These are phyloP conservation scores for Liopterus haemorrhoidalis DNA, from an alignment of 2,888 invertebrate species.

Conservation along the genomic window DNA sequence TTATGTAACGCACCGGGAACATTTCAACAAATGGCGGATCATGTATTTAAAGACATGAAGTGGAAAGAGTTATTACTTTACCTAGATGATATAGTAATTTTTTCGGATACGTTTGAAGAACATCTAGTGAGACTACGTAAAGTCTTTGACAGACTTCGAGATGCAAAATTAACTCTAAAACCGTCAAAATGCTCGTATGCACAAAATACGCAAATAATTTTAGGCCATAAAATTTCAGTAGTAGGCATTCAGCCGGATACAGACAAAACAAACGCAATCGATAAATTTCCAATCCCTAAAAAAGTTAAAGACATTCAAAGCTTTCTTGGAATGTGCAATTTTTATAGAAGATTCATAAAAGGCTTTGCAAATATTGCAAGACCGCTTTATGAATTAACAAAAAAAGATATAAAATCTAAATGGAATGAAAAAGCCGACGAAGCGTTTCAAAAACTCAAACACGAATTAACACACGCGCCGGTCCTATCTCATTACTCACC, in stretches of 20 bases:
- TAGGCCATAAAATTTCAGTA: constrained; percentile 14
- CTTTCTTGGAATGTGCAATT: constrained; percentile 30
- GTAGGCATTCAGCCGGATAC: constrained; percentile 17
- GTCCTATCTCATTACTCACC: constrained; percentile 32
- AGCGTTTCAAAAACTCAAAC: constrained; percentile 28
- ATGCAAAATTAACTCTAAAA: constrained; percentile 18
- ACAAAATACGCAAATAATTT: constrained; percentile 17
- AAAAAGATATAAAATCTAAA: constrained; percentile 17
- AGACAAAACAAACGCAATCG: constrained; percentile 17
- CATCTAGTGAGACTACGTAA: constrained; percentile 15
- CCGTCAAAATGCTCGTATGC: constrained; percentile 23
- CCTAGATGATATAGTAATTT: constrained; percentile 21
- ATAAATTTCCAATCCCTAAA: constrained; percentile 22
- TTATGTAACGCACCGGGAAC: constrained; percentile 31
- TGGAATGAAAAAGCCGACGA: constrained; percentile 24
- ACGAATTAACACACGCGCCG: constrained; percentile 29
- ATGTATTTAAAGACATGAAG: constrained; percentile 12
- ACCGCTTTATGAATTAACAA: constrained; percentile 29
- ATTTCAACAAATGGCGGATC: constrained; percentile 24
- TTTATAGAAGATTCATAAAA: constrained; percentile 35
- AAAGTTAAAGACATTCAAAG: constrained; percentile 19
- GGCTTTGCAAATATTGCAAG: constrained; percentile 30
- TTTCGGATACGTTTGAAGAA: constrained; percentile 10
- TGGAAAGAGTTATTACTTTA: constrained; percentile 22
- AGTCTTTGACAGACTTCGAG: constrained; percentile 21